Evolutionary conservation across 1,140 invertebrate species (phyloP), one percentile per base, ranked within the genome.

Genomic region (Teleopsis dalmanni): DNA sequence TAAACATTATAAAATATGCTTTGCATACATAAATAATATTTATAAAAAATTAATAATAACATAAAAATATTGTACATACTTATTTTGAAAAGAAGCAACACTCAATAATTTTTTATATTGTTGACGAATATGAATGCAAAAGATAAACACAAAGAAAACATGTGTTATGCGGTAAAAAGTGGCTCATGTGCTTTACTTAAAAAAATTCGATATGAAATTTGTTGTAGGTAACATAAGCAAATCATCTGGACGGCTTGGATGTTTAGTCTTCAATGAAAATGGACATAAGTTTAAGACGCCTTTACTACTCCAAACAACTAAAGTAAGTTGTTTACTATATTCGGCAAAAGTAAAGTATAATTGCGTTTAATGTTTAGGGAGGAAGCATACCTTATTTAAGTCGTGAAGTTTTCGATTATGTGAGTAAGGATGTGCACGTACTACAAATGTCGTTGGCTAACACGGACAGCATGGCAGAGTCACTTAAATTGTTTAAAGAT

Each of bases 371-470:
- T 29, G 14, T 27, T 40, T 51, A 83, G 78, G 71, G 73, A 46
- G 82, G 81, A 9, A 76, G 78, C 54, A 72, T 83, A 46, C 82
- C 82, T 2, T 79, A 83, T 62, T 66, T 84, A 9, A 80, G 77
- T 1, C 75, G 76, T 45, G 81, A 84, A 70, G 78, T 83, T 0
- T 75, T 83, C n/a, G 74, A 80, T 59, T 67, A 73, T 45, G 56
- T 83, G 45, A 74, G 71, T 13, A 55, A 58, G 25, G 66, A 76
- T n/a, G 59, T 63, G 33, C 74, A 76, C 22, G 57, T 79, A 7
- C 56, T 84, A 16, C 75, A 78, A 47, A 70, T 82, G 19, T 78
- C 81, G 1, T 53, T 84, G 13, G 70, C 76, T 4, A 76, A 75
- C 11, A 77, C 76, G 27, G 59, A 76, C 47, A 66, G 68, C 37